Base-by-base conservation (phyloP, 1,140 invertebrate genomes). In the Drosophila repleta region DNA sequence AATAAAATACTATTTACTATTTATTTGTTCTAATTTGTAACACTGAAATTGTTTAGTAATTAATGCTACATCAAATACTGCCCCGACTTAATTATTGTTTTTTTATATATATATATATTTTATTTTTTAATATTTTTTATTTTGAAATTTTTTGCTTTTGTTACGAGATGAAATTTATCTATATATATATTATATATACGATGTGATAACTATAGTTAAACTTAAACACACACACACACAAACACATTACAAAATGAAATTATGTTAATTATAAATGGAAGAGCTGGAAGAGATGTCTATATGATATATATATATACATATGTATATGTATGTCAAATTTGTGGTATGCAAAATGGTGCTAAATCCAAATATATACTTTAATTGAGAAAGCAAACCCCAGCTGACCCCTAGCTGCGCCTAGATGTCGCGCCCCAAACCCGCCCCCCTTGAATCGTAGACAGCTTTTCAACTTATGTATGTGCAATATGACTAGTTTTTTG, bases 401-500 rank as follows among this genome's bases (percentile, higher is more conserved):
- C 29, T 37, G 10, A 52, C 20, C 48, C 49, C 43, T 13, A 41
- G 20, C 63, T 29, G 29, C 37, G 18, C 55, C 55, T 24, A n/a
- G 13, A 39, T 15, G 13, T 4, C 37, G 13, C 37, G 4, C 37
- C 13, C 29, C 15, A 1, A 46, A 21, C 48, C 43, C 43, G 21
- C 53, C 29, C 29, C 55, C 55, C 26, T 18, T 43, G 45, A 56
- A 49, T 29, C 56, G 51, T 15, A 72, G 60, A 71, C 52, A 75
- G 72, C 60, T 71, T 74, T 75, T 67, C 66, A 81, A 74, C 72
- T 67, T 72, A 72, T 71, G 93, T 71, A 71, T 72, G 93, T 93
- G 93, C 93, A 93, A 93, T 93, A 93, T 93, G 93, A 93, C 93
- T 93, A 93, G 93, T 93, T 93, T 93, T 93, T 93, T 93, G 93